A percentile compares a stretch with the other conserved stretches of the same genome.
phyloP scores from a whole-genome alignment of 2,797 vertebrate species.

The Melanotaenia maccullochi region DNA sequence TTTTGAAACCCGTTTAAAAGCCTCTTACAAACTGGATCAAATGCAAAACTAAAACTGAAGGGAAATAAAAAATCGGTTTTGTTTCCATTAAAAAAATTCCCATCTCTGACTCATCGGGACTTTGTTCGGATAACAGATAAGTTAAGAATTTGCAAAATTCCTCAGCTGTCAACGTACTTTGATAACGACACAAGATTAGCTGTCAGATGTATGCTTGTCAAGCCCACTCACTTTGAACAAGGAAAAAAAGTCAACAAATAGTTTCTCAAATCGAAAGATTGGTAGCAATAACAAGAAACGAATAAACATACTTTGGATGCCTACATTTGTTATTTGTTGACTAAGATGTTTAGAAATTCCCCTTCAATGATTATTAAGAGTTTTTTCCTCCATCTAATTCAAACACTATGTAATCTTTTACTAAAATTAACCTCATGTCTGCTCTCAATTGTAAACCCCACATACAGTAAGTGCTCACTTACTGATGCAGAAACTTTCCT shows the following conservation, averaged over 20 bases:
- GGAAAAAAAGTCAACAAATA: background rate
- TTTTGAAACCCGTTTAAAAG: background rate
- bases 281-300: too few species aligned
- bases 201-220: background rate
- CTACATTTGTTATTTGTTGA: background rate
- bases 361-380: too few species aligned
- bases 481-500: too few species aligned
- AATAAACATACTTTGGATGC: background rate
- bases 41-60: background rate
- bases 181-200: background rate
- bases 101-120: background rate
- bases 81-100: background rate
- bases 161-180: background rate
- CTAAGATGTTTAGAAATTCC: background rate
- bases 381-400: too few species aligned
- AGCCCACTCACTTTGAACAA: background rate
- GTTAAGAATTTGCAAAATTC: background rate
- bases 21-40: background rate
- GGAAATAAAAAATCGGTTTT: background rate
- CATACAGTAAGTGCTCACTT: too few species aligned
- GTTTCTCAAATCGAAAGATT: background rate
- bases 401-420: too few species aligned
- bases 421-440: too few species aligned
- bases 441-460: too few species aligned
- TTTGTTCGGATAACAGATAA: background rate